Evolutionary conservation across 1,140 invertebrate species (phyloP), one percentile per base, ranked within the genome.

Genomic region (Oppia nitens): DNA sequence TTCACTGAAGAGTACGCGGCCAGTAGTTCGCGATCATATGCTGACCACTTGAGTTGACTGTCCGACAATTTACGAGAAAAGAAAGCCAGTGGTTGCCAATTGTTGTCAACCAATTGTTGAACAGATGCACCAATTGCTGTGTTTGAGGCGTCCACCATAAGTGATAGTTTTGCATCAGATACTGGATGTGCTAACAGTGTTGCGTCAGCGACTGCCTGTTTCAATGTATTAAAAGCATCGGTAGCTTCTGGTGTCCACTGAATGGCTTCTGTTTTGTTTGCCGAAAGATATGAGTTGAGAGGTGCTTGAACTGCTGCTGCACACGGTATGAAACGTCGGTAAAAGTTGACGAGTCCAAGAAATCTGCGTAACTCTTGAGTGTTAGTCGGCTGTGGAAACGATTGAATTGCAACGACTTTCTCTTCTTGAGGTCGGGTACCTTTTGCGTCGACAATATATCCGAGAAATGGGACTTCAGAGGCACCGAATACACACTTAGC

Each of bases 321-420:
- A 28, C 59, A 49, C 24, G 28, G 52, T 66, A 65, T 3, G 26
- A 57, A 55, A 0, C 50, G 14, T 17, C 28, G 1, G 47, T 74
- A 75, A 64, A 68, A 72, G 55, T 72, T 72, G 1, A 74, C 53
- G n/a, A 72, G 53, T 1, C 71, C 73, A 6, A 71, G 24, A 60
- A 70, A 73, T 9, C 64, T 53, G 45, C 66, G 60, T 3, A 74
- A 45, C 59, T 71, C 57, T n/a, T 63, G 62, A 23, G 67, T 53
- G 55, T 71, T 66, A 27, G 17, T 24, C 56, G 2, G 73, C 70
- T 53, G 26, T 55, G 67, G 64, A 2, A 62, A 60, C 3, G 56
- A 1, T 24, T 29, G 11, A 4, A 64, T 45, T 2, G 53, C 48
- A 23, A 60, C 2, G 6, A 64, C 54, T 27, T 53, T 47, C 17